Conservation (phyloP, 1,140 invertebrate genomes). For the Megalonaias nervosa region DNA sequence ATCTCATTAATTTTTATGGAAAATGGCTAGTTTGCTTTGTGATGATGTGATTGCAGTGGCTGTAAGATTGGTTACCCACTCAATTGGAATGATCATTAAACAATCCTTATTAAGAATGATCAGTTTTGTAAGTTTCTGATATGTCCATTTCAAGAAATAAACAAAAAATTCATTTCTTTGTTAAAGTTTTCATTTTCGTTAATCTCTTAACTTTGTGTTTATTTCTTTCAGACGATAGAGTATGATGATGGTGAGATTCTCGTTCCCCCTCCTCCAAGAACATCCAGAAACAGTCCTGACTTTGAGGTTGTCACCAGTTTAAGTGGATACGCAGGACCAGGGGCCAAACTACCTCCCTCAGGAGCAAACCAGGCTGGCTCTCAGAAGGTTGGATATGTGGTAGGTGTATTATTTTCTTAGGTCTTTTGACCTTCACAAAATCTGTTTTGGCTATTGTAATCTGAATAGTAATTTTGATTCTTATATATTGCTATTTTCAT, state of each 20-base stretch:
- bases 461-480: not conserved
- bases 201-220: too few species aligned
- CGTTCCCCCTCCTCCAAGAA: slow-evolving; percentile 31
- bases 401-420: slow-evolving; percentile 8
- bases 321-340: slow-evolving; percentile 16
- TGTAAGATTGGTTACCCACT: too few species aligned
- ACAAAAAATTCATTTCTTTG: too few species aligned
- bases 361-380: slow-evolving; percentile 5
- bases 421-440: not conserved
- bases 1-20: too few species aligned
- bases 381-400: slow-evolving; percentile 41
- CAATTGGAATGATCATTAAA: too few species aligned
- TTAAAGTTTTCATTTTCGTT: too few species aligned
- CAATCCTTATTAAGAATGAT: too few species aligned
- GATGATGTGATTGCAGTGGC: too few species aligned
- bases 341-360: not conserved
- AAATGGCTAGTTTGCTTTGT: too few species aligned
- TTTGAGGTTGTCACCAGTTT: slow-evolving; percentile 21
- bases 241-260: slow-evolving; percentile 38
- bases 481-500: not conserved
- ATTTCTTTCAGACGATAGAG: slow-evolving; percentile 3
- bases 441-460: not conserved
- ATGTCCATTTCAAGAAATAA: too few species aligned
- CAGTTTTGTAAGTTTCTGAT: too few species aligned
- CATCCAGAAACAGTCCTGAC: slow-evolving; percentile 32